These are phyloP conservation scores for Spheniscus mendiculus DNA, from an alignment of 2,113 vertebrate species.

Conservation along the genomic window DNA sequence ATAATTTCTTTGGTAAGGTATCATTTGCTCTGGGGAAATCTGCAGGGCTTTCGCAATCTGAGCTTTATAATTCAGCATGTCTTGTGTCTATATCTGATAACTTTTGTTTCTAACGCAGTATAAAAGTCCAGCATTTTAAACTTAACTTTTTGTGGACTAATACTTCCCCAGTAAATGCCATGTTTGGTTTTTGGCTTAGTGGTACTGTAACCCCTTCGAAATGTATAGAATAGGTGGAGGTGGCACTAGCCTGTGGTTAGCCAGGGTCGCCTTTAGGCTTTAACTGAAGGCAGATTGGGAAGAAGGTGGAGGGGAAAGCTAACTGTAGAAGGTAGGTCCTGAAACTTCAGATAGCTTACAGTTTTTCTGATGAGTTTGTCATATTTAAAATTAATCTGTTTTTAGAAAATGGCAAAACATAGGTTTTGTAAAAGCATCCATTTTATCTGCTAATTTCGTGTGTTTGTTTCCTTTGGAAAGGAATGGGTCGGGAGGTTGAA, in stretches of 20 bases:
- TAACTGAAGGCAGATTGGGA: neutral
- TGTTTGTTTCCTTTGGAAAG: slow-evolving; percentile 76
- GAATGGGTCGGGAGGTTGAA: slow-evolving; percentile 98
- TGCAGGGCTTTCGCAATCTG: slow-evolving; percentile 34
- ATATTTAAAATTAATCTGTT: neutral
- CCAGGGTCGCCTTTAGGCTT: neutral
- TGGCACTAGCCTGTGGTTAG: neutral
- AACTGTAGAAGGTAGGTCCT: neutral
- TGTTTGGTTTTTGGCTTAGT: neutral
- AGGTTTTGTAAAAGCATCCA: neutral
- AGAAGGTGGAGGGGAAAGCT: neutral
- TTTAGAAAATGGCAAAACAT: neutral
- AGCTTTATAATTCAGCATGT: slow-evolving; percentile 26
- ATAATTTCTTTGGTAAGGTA: slow-evolving; percentile 93
- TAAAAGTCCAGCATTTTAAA: neutral
- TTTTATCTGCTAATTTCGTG: slow-evolving; percentile 30
- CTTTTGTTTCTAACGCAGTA: neutral
- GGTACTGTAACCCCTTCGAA: neutral
- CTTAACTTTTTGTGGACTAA: neutral
- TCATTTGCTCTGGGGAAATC: slow-evolving; percentile 75
- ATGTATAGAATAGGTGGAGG: neutral
- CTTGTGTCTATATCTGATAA: neutral
- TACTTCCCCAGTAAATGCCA: neutral
- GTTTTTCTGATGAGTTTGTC: neutral
- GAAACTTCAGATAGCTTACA: neutral